Base-by-base conservation (phyloP, 2,888 invertebrate species). In the Hanleya hanleyi region DNA sequence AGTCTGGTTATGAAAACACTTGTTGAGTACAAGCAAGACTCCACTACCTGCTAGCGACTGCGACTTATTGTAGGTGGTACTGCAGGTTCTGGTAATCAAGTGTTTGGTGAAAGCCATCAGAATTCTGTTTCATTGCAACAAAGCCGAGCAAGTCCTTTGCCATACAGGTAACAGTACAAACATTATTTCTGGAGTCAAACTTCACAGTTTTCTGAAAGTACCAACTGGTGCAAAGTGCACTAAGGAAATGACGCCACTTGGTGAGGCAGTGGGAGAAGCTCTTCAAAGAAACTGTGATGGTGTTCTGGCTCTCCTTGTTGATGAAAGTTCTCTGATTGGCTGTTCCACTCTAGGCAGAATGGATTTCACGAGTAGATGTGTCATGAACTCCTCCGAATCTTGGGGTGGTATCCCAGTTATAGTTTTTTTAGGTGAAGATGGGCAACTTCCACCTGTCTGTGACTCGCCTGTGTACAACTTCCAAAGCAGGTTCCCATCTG, bases 121-220 rank as follows among this genome's bases (percentile, higher is more conserved):
- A n/a, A n/a, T n/a, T n/a, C n/a, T n/a, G n/a, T 78, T 77, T 65
- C 36, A 70, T 4, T 64, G 41, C 7, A 76, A 76, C 36, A 75
- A 71, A 50, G 33, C 70, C 50, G 77, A n/a, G n/a, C n/a, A n/a
- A n/a, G n/a, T n/a, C n/a, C 12, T 79, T 12, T 79, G 79, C 68
- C 80, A 78, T 1, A 80, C 77, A 57, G 80, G 79, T 5, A 81
- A 73, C 67, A 81, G 77, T 75, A 76, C 80, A 12, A 78, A 81
- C 41, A 7, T 82, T 2, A 77, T 80, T n/a, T 67, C 64, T 33
- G 79, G 80, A 29, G 70, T 69, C 5, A 81, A 78, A 7, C 26
- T 76, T 12, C 76, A 79, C 51, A 76, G 73, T 38, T 79, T 79
- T 64, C 57, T 81, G 7, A 77, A 80, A 72, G 57, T 80, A 38